phyloP scores from a whole-genome alignment of 1,140 invertebrate genomes.

The Drosophila albomicans region DNA sequence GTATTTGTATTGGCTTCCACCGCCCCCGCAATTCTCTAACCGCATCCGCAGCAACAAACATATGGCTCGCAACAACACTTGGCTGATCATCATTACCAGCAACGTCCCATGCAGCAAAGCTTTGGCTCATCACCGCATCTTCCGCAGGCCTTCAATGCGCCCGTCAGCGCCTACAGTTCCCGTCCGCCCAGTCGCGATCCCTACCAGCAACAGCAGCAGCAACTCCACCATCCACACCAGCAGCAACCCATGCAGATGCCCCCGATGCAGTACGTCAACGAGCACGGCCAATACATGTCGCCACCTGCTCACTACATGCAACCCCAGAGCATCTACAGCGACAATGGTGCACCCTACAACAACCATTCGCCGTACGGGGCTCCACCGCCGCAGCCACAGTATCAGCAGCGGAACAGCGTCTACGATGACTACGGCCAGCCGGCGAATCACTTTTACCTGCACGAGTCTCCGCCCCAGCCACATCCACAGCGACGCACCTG shows the following conservation, averaged over 20 bases:
- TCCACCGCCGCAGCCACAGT: slow-evolving; percentile 85
- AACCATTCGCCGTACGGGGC: slow-evolving; percentile 68
- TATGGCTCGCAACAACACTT: slow-evolving; percentile 88
- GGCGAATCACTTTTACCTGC: slow-evolving; percentile 90
- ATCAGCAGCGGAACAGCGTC: slow-evolving; percentile 85
- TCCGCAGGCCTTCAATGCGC: slow-evolving; percentile 84
- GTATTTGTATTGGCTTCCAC: slow-evolving; percentile 20
- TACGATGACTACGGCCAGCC: slow-evolving; percentile 80
- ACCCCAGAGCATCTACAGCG: slow-evolving; percentile 76
- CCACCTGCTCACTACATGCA: slow-evolving; percentile 74
- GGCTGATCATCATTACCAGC: slow-evolving; percentile 79
- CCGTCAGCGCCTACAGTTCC: slow-evolving; percentile 75
- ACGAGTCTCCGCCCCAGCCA: slow-evolving; percentile 87
- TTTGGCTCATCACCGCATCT: slow-evolving; percentile 88
- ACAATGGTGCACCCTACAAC: slow-evolving; percentile 76
- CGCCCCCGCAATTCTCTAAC: slow-evolving; percentile 41
- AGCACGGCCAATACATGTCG: slow-evolving; percentile 81
- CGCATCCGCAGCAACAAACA: slow-evolving; percentile 82
- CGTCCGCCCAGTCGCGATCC: slow-evolving; percentile 84
- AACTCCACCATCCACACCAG: slow-evolving; percentile 78
- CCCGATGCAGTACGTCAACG: slow-evolving; percentile 81
- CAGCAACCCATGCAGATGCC: slow-evolving; percentile 75
- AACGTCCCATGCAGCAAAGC: slow-evolving; percentile 79
- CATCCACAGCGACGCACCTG: slow-evolving; percentile 89
- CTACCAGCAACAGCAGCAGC: slow-evolving; percentile 80